These are phyloP conservation scores for Drosophila ironensis DNA, from an alignment of 1,140 invertebrate genomes.

Conservation along the genomic window DNA sequence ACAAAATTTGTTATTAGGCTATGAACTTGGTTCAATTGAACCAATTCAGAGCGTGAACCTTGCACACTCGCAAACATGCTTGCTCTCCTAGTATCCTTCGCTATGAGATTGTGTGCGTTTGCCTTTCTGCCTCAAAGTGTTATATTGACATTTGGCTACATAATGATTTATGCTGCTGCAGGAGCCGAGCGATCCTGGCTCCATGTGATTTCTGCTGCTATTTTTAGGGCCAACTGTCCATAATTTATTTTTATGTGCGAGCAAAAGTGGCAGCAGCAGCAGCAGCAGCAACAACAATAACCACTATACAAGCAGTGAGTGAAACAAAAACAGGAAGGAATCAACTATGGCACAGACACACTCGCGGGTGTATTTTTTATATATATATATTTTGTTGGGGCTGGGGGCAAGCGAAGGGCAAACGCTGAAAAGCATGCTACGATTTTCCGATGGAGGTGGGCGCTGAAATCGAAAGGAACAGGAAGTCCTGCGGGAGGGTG, in stretches of 20 bases:
- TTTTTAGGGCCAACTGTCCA: conserved; percentile 45
- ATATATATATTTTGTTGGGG: conserved; percentile 5
- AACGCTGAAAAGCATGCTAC: conserved; percentile 69
- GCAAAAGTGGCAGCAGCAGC: not conserved
- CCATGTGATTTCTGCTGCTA: conserved; percentile 43
- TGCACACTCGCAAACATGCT: conserved; percentile 5
- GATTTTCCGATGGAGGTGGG: conserved; percentile 35
- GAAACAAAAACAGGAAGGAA: conserved; percentile 4
- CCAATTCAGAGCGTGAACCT: conserved; percentile 29
- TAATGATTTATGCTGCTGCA: conserved; percentile 73
- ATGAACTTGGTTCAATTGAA: conserved; percentile 38
- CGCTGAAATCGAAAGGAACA: conserved; percentile 1
- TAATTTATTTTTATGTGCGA: conserved; percentile 51
- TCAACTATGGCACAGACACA: conserved; percentile 3
- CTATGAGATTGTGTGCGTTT: not conserved
- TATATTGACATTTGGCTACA: conserved; percentile 75
- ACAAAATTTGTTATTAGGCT: conserved; percentile 7
- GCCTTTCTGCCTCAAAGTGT: conserved; percentile 55
- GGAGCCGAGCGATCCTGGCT: conserved; percentile 29
- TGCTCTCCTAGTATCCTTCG: conserved; percentile 28
- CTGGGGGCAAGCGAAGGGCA: conserved; percentile 37
- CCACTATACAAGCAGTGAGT: conserved; percentile 1
- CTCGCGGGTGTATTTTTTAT: not conserved
- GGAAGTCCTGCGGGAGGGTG: not conserved
- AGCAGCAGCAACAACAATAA: not conserved